Evolutionary conservation across 2,888 invertebrate genomes (phyloP), one percentile per base, ranked within the genome.

Genomic region (Ypsolopha scabrella): DNA sequence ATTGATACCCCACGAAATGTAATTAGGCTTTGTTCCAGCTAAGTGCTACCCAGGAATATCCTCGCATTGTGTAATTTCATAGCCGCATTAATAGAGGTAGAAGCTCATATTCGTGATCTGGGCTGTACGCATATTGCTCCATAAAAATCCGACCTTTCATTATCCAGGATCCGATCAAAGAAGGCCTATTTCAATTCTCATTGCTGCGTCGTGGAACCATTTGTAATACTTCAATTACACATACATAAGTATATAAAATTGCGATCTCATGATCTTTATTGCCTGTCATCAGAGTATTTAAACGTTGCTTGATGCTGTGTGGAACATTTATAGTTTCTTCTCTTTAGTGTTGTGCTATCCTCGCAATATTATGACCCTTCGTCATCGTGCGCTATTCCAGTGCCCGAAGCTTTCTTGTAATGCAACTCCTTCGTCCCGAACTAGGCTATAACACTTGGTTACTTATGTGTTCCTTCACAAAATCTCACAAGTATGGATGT

Each of bases 1-100:
- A 81, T 82, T 81, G 79, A 80, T 82, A 80, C 76, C 79, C 75
- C 80, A 77, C 77, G 75, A 80, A 80, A 75, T 76, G 75, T 80
- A 80, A 80, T 81, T 80, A 80, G 77, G 69, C 73, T 77, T 78
- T 77, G 75, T 77, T 79, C 76, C 72, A 75, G 69, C 68, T 70
- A 68, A 75, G 72, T 70, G 65, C 69, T 63, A 64, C 65, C 58
- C 65, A 62, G 65, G 64, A 65, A 70, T 72, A 65, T 65, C 65
- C 70, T 67, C 68, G 64, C 68, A 70, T 72, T 75, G 67, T 70
- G 70, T 64, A 72, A 72, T 75, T 75, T 72, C 66, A 70, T 72
- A 72, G 68, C 61, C 55, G 69, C 65, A 73, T 73, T 71, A 71
- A 71, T 65, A 66, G 51, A 41, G 24, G 44, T 33, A 37, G 35